These are phyloP conservation scores for Agapornis canus DNA, from an alignment of 2,797 vertebrate genomes.

Conservation along the genomic window DNA sequence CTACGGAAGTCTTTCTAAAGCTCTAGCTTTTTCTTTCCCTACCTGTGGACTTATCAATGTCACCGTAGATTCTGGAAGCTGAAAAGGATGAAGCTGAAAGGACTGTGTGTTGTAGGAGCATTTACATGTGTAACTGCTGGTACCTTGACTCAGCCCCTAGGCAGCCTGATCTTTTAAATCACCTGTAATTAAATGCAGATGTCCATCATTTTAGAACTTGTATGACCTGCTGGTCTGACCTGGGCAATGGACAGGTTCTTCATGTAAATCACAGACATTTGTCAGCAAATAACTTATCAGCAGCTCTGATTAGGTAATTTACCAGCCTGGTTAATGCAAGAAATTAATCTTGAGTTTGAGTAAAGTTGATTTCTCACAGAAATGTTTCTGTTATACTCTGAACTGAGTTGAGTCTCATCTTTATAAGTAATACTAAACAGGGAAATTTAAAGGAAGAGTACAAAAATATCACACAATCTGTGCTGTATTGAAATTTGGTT, in stretches of 20 bases:
- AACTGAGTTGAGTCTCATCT: background rate
- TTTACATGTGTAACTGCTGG: background rate
- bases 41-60: background rate
- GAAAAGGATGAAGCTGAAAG: background rate
- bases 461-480: background rate
- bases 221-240: background rate
- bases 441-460: background rate
- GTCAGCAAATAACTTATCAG: background rate
- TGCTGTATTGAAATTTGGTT: background rate
- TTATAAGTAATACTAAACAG: background rate
- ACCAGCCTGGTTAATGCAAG: background rate
- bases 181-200: background rate
- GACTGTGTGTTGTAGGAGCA: background rate
- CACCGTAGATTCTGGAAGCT: background rate
- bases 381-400: background rate
- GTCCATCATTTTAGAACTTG: background rate
- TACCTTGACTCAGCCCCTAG: background rate
- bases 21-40: background rate
- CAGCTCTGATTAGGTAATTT: background rate
- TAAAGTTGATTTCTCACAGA: background rate
- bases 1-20: background rate
- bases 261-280: background rate
- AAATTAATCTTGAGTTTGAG: background rate
- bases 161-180: background rate
- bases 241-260: background rate